Evolutionary conservation across 2,113 vertebrate species (phyloP), one percentile per base, ranked within the genome.

Genomic region (Pelvicachromis taeniatus): DNA sequence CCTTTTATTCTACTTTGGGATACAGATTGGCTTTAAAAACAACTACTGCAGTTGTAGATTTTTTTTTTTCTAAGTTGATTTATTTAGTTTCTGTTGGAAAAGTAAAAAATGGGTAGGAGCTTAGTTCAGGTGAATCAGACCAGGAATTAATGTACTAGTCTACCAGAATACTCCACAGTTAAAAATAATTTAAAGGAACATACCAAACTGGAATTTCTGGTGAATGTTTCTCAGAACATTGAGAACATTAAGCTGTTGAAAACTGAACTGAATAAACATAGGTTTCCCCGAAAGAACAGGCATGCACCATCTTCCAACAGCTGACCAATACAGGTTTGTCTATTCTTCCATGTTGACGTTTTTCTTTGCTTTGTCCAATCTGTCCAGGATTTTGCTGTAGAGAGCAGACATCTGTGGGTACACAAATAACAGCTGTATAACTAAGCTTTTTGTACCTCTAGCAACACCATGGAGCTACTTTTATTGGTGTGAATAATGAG

Each of bases 311-410:
- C 29, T 31, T 26, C 59, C 2, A n/a, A 16, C 48, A 7, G 42
- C 35, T 77, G 78, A 68, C n/a, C 21, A 54, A n/a, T 12, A 29
- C 38, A 17, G 3, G 35, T 38, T 31, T 7, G 10, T 6, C 95
- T 86, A 95, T 59, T 96, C 94, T 85, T 97, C 95, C 59, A 85
- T 94, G 68, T 88, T 85, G 78, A 88, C 40, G 59, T 89, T 90
- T 29, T 17, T 95, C 90, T 96, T 95, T 5, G 93, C 95, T 94
- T 93, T 96, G 91, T 97, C 94, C 90, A 98, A 4, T 87, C 94
- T 94, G 88, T 97, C 95, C 94, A 97, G 88, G 81, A 99, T 93
- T 82, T 97, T 95, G 52, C 94, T 87, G 86, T 98, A 97, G 31
- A 97, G 95, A 70, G 88, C 78, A 26, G 96, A 91, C 96, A 99